Percentiles rank a stretch among this genome's conserved stretches.
These are phyloP conservation scores for Drosophila lowei DNA, from an alignment of 1,140 invertebrate species.

Conservation along the genomic window DNA sequence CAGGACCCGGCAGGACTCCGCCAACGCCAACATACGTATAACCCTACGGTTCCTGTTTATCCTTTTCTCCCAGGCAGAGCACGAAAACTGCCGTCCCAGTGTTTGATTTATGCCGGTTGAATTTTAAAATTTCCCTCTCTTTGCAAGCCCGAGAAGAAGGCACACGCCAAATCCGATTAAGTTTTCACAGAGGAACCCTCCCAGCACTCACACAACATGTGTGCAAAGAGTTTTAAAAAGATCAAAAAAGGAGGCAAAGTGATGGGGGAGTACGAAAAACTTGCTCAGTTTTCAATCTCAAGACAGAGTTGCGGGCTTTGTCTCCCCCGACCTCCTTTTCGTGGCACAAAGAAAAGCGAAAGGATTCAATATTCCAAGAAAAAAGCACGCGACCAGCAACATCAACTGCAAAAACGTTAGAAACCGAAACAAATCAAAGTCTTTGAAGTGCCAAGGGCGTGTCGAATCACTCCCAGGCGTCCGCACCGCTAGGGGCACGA, in stretches of 20 bases:
- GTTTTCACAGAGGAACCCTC: constrained; percentile 52
- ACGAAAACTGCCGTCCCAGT: constrained; percentile 68
- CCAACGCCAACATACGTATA: constrained; percentile 1
- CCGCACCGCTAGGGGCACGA: constrained; percentile 1
- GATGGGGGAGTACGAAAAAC: constrained; percentile 53
- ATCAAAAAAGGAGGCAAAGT: constrained; percentile 38
- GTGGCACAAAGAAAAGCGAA: constrained; percentile 48
- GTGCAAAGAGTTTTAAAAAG: constrained; percentile 63
- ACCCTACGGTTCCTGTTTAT: constrained; percentile 49
- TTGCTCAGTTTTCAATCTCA: constrained; percentile 64
- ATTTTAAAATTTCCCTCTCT: constrained; percentile 71
- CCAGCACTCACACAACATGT: constrained; percentile 3
- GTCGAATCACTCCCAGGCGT: constrained; percentile 11
- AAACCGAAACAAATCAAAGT: constrained; percentile 60
- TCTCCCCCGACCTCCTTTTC: neutral
- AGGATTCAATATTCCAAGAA: constrained; percentile 67
- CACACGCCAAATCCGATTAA: constrained; percentile 78
- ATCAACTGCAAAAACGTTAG: constrained; percentile 7
- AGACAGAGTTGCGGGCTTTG: constrained; percentile 26
- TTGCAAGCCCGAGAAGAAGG: constrained; percentile 28
- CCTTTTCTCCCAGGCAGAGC: constrained; percentile 68
- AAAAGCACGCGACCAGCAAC: constrained; percentile 42
- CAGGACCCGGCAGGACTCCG: neutral
- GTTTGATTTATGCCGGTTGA: constrained; percentile 81
- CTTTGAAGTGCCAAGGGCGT: constrained; percentile 57